Conservation (phyloP, 2,888 invertebrate genomes). For the Epirrhoe alternata region DNA sequence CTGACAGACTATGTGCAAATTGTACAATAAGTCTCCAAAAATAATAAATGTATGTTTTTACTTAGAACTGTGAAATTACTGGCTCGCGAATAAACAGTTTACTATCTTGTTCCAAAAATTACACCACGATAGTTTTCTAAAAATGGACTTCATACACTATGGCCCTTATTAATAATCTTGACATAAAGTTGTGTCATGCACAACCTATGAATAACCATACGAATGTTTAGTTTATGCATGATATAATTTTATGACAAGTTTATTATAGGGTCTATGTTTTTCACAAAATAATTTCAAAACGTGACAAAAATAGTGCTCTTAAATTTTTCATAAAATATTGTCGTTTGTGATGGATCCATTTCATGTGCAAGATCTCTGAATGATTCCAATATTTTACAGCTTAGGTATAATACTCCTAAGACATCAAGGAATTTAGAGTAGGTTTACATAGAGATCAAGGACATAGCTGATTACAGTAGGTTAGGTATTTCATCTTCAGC, state of each 20-base stretch:
- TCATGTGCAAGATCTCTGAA: constrained; percentile 24
- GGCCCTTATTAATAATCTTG: too few species aligned
- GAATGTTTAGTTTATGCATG: too few species aligned
- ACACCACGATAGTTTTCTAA: constrained; percentile 25
- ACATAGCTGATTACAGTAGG: background rate
- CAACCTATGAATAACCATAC: too few species aligned
- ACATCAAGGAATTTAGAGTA: background rate
- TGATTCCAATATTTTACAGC: background rate
- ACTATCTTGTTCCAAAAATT: constrained; percentile 3
- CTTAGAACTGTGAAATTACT: too few species aligned
- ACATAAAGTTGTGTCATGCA: too few species aligned
- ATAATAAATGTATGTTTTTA: too few species aligned
- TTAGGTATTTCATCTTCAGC: background rate
- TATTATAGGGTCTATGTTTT: too few species aligned
- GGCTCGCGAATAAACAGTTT: too few species aligned
- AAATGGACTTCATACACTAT: constrained; percentile 25
- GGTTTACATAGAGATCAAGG: background rate
- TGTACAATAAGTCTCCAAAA: too few species aligned
- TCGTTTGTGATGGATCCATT: constrained; percentile 53
- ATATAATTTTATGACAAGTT: too few species aligned
- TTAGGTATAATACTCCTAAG: background rate
- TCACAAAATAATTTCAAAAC: constrained; percentile 48
- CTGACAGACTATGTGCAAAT: too few species aligned
- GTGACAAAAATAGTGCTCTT: constrained; percentile 70
- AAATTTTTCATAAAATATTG: constrained; percentile 71